Percentiles rank a stretch among this genome's conserved stretches.
These are phyloP conservation scores for Dugesia japonica DNA, from an alignment of 2,888 invertebrate species.

Conservation along the genomic window DNA sequence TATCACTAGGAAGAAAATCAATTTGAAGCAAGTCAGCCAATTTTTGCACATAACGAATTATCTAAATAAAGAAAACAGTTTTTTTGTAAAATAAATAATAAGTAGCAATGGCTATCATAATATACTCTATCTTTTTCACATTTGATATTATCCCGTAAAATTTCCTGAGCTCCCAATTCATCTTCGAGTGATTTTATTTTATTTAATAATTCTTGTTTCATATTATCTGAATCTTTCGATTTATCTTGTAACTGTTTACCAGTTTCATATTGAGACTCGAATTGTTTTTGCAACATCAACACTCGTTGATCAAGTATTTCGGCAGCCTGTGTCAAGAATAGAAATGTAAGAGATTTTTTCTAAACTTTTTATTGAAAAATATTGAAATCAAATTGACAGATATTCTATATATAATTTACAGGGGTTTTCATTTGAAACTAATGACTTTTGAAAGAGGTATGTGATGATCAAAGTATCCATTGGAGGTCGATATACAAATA, in stretches of 20 bases:
- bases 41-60: not conserved
- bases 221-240: not conserved
- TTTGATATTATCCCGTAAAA: not conserved
- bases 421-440: no score
- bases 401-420: no score
- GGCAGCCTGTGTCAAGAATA: not conserved
- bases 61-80: no score
- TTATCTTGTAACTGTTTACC: not conserved
- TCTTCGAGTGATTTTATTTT: not conserved
- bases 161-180: not conserved
- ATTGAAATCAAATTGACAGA: no score
- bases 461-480: no score
- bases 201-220: slow-evolving; percentile 3
- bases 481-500: no score
- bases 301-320: slow-evolving; percentile 3
- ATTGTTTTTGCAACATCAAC: not conserved
- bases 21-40: not conserved
- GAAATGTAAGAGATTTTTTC: no score
- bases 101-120: no score
- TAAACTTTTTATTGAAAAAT: no score
- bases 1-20: not conserved
- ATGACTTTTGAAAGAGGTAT: no score
- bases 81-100: no score
- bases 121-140: not conserved
- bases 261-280: slow-evolving; percentile 5